Percentiles rank a stretch among this genome's conserved stretches.
Evolutionary conservation across 2,113 vertebrate species (phyloP).

Genomic region (Platysternon megacephalum): DNA sequence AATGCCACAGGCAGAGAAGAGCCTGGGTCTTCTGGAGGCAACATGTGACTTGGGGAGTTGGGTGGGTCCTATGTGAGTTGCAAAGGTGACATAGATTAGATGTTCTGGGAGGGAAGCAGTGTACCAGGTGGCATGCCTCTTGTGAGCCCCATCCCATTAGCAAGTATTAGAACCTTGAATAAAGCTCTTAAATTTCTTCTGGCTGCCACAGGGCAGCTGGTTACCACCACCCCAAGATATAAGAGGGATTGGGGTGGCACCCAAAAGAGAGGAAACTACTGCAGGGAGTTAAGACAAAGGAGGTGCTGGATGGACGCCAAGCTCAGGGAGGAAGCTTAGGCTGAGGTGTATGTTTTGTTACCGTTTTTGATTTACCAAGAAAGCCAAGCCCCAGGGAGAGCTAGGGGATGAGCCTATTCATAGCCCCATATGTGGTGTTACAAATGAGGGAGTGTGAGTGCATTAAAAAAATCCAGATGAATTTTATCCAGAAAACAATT

Average conservation of each 20-base stretch:
- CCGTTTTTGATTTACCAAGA: slow-evolving; percentile 62
- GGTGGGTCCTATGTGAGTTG: not conserved
- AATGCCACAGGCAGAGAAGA: not conserved
- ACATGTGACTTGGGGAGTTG: not conserved
- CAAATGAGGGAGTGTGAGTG: slow-evolving; percentile 36
- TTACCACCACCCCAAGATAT: slow-evolving; percentile 45
- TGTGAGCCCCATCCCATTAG: not conserved
- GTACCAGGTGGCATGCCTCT: not conserved
- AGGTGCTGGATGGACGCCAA: slow-evolving; percentile 62
- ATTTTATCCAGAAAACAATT: slow-evolving; percentile 23
- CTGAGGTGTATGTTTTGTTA: slow-evolving; percentile 68
- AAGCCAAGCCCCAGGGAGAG: slow-evolving; percentile 57
- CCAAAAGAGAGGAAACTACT: slow-evolving; percentile 68
- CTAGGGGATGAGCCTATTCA: slow-evolving; percentile 43
- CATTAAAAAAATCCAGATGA: not conserved
- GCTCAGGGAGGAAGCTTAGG: slow-evolving; percentile 54
- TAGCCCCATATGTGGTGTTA: slow-evolving; percentile 17
- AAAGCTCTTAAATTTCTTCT: not conserved
- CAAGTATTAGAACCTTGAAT: not conserved
- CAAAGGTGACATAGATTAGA: not conserved
- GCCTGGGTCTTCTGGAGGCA: not conserved
- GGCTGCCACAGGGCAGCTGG: slow-evolving; percentile 17
- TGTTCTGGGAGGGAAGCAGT: not conserved
- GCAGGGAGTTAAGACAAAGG: slow-evolving; percentile 66
- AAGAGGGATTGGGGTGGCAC: slow-evolving; percentile 54